Conservation (phyloP, 2,797 vertebrate genomes). For the Catamblyrhynchus diadema region DNA sequence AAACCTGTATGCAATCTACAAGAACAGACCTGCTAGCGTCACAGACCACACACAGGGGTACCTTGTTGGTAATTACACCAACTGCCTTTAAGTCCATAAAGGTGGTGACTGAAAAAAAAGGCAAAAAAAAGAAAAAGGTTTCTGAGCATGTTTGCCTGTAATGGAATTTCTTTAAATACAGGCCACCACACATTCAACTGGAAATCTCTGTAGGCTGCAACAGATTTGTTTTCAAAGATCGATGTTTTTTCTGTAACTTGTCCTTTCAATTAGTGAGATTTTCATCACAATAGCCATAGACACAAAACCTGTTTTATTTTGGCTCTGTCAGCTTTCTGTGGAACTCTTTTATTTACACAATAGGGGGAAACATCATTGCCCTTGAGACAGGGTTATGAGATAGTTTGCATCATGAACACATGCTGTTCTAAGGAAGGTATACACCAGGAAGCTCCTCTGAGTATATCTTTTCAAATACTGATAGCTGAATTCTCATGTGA, state of each 20-base stretch:
- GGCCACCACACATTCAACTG: neutral
- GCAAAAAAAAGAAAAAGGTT: neutral
- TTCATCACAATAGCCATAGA: neutral
- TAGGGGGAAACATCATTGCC: neutral
- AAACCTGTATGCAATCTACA: neutral
- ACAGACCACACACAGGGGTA: neutral
- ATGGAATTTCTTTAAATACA: neutral
- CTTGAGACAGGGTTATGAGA: neutral
- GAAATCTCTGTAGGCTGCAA: neutral
- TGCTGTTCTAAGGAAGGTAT: neutral
- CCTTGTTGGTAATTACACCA: neutral
- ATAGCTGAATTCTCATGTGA: neutral
- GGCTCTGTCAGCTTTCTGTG: neutral
- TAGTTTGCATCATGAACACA: neutral
- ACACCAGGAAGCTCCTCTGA: neutral
- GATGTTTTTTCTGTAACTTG: neutral
- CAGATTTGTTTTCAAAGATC: neutral
- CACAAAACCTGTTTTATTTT: slow-evolving; percentile 16
- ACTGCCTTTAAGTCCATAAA: neutral
- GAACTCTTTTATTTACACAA: slow-evolving; percentile 1
- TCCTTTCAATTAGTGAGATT: slow-evolving; percentile 12
- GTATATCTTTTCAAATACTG: neutral
- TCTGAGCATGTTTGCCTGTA: neutral
- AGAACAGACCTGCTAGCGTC: neutral
- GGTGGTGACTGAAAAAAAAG: neutral